A percentile compares a stretch with the other conserved stretches of the same genome.
Evolutionary conservation across 2,888 invertebrate species (phyloP).

Genomic region (Anthrax anthrax): DNA sequence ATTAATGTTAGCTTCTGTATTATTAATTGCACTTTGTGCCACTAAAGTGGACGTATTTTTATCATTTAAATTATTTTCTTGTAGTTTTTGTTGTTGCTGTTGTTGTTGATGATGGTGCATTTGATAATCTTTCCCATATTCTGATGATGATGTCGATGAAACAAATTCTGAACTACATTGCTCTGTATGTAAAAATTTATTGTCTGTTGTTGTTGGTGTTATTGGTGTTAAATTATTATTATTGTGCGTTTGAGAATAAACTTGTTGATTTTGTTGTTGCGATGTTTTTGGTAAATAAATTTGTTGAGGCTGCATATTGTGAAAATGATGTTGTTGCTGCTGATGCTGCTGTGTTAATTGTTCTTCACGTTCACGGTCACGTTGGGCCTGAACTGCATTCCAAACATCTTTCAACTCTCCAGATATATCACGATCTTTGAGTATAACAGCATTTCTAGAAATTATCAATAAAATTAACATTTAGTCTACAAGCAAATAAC

Average conservation of each 20-base stretch:
- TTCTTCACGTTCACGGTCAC: constrained; percentile 33
- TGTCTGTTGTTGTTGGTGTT: constrained; percentile 3
- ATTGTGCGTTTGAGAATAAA: neutral
- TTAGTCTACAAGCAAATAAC: neutral
- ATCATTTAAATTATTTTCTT: neutral
- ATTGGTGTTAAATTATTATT: constrained; percentile 1
- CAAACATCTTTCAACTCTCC: constrained; percentile 61
- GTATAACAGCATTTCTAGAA: constrained; percentile 38
- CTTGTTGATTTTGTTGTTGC: constrained; percentile 18
- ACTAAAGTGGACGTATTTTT: neutral
- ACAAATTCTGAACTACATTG: too few relatives aligned
- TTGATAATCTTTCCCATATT: too few relatives aligned
- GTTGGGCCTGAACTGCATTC: constrained; percentile 47
- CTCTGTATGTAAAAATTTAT: constrained; percentile 11
- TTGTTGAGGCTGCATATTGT: constrained; percentile 22
- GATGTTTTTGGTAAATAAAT: constrained; percentile 8
- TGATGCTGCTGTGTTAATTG: constrained; percentile 31
- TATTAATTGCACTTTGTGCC: constrained; percentile 13
- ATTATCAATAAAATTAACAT: neutral
- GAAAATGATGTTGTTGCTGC: constrained; percentile 23
- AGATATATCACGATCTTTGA: constrained; percentile 53
- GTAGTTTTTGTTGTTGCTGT: constrained; percentile 3
- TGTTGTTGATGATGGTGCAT: too few relatives aligned
- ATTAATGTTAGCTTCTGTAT: constrained; percentile 4
- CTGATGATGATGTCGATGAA: too few relatives aligned